Evolutionary conservation across 2,888 invertebrate genomes (phyloP), one percentile per base, ranked within the genome.

Genomic region (Ditylenchus weischeri): DNA sequence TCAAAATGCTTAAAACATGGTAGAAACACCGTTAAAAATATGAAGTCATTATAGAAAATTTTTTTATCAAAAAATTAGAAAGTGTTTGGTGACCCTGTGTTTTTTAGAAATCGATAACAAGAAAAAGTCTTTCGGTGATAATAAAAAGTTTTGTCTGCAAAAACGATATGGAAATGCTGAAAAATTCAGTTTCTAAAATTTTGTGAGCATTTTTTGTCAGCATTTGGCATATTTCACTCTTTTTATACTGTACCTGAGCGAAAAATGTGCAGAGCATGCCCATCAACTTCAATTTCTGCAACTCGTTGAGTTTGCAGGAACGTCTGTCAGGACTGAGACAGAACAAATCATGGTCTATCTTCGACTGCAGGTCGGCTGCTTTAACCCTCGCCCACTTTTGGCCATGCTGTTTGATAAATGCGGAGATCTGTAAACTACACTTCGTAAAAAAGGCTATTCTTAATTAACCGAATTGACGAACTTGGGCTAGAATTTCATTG

Each of bases 271-370:
- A 66, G 19, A 66, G 43, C 19, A 65, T 48, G 35, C 38, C 23
- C 23, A 66, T 47, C 13, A 66, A 21, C 48, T 50, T 65, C 19
- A 66, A 61, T 38, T 49, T 36, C 35, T 66, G 66, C 19, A 66
- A n/a, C 18, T 47, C 38, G n/a, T 43, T 43, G 35, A 66, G 62
- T 49, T 57, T 64, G 3, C 62, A 47, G 8, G 66, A 23, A 11
- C 66, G 50, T 19, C 66, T 47, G 48, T 66, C 66, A 23, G 66
- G 51, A 29, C 29, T 47, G 61, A 66, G 35, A 36, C 66, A 66
- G 47, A 66, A 66, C 19, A 66, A 38, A 7, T 66, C 66, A 15
- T 66, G 18, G 48, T 66, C 66, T 19, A 66, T 29, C 11, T 19
- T 15, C 8, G 50, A n/a, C 50, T 66, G 66, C 23, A 66, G 23